A percentile compares a stretch with the other conserved stretches of the same genome.
phyloP scores from a whole-genome alignment of 2,113 vertebrate genomes.

The Seriola dumerili region DNA sequence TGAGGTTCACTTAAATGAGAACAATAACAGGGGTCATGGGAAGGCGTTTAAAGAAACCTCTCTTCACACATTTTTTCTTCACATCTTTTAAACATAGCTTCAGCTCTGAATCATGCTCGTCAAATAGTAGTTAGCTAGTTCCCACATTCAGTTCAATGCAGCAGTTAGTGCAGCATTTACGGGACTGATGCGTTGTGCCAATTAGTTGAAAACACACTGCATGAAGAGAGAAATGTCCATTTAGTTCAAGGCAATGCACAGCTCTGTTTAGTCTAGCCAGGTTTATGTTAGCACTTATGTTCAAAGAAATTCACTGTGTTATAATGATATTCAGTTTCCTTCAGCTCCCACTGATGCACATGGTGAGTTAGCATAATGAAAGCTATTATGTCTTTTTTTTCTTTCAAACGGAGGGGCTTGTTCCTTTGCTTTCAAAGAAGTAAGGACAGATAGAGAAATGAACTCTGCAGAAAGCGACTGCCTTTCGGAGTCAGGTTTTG shows the following conservation, averaged over 20 bases:
- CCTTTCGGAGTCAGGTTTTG: slow-evolving; percentile 22
- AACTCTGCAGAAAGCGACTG: slow-evolving; percentile 20
- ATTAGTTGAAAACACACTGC: slow-evolving; percentile 35
- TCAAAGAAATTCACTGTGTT: slow-evolving; percentile 41
- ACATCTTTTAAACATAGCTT: slow-evolving; percentile 4
- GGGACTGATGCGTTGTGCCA: slow-evolving; percentile 32
- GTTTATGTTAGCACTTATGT: slow-evolving; percentile 69
- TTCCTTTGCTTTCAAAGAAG: slow-evolving; percentile 36
- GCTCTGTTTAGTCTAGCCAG: slow-evolving; percentile 46
- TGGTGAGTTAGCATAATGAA: slow-evolving; percentile 43
- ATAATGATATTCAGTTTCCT: slow-evolving; percentile 47
- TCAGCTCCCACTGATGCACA: slow-evolving; percentile 38
- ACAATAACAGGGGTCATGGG: slow-evolving; percentile 7
- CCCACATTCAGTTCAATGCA: slow-evolving; percentile 17
- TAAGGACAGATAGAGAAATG: slow-evolving; percentile 32
- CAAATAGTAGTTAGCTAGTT: slow-evolving; percentile 25
- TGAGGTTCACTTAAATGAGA: slow-evolving; percentile 16
- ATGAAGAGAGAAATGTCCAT: slow-evolving; percentile 25
- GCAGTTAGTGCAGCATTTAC: slow-evolving; percentile 24
- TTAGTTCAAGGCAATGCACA: slow-evolving; percentile 34
- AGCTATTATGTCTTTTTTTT: slow-evolving; percentile 8
- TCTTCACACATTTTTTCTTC: slow-evolving; percentile 22
- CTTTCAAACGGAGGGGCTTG: slow-evolving; percentile 20
- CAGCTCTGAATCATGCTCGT: slow-evolving; percentile 19
- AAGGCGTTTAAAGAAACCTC: neutral